Evolutionary conservation across 1,140 invertebrate genomes (phyloP), one percentile per base, ranked within the genome.

Genomic region (Drosophila tristis): DNA sequence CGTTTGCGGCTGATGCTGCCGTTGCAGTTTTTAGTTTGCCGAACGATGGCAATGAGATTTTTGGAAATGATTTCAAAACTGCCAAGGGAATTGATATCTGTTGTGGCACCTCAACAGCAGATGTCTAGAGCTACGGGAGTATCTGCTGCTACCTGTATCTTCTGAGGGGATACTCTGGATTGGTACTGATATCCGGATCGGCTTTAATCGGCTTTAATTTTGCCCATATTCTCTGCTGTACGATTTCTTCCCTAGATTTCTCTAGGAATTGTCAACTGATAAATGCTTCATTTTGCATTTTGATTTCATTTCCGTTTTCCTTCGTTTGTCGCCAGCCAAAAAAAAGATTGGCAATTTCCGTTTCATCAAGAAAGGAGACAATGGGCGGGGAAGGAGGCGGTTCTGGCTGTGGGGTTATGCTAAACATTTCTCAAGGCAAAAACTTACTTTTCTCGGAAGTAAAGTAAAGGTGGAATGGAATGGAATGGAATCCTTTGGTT

Each of bases 331-430:
- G 26, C 26, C 5, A 29, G 5, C 26, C 35, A 59, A 55, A 43
- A 77, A 74, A 62, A 87, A 86, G 20, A 82, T 79, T 77, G 58
- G 71, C 71, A 87, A 89, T 87, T 89, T 89, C 82, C 82, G 75
- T 74, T 79, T 59, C 49, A 79, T 79, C 75, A 73, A 59, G 35
- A 57, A 43, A 50, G 49, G n/a, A 68, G 49, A 75, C 71, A 60
- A 51, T 42, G 42, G 4, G 7, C 9, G 35, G 23, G 13, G 63
- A 57, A 2, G 50, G 7, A 29, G 74, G 29, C 16, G 55, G 31
- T 35, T 67, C 25, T 51, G 26, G 11, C n/a, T 31, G 49, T 16
- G 49, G 49, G 50, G 31, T 39, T 39, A 39, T 39, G 35, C 35
- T 39, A 39, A 39, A 39, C 35, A 39, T 39, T 39, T 39, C 43